Evolutionary conservation across 2,888 invertebrate species (phyloP), one percentile per base, ranked within the genome.

Genomic region (Coremacera marginata): DNA sequence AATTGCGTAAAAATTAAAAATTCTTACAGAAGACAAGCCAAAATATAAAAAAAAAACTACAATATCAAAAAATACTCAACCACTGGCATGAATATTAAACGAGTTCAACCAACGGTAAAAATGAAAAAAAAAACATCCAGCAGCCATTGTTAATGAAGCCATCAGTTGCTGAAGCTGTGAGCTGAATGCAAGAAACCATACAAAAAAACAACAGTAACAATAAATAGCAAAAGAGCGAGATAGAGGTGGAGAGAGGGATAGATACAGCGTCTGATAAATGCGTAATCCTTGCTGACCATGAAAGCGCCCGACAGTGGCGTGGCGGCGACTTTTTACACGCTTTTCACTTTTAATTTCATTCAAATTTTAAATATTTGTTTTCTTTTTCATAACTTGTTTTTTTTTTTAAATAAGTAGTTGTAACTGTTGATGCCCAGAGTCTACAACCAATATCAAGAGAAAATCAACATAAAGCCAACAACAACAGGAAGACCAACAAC

Each of bases 271-370:
- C 52, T 57, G 37, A 14, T 25, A 16, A 34, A 44, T 60, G 71
- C 60, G 19, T 60, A 25, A 60, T 25, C 51, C 31, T 73, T 27
- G 52, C 52, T 65, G 65, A 63, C 73, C 63, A 71, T 49, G 25
- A 37, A 71, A 60, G 60, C 34, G 19, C 19, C 11, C 16, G 9
- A 19, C n/a, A 37, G 14, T 31, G 16, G 34, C 34, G 11, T 52
- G 55, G 22, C 37, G 72, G 72, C 62, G 37, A 62, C 72, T 60
- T 84, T 85, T 86, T 87, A 84, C 84, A 85, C 84, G 85, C 86
- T 86, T 86, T 86, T 87, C 86, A 86, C 86, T 86, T 86, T 86
- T 85, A 84, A 86, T 84, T 86, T 49, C 49, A 22, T 86, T 49
- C 49, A 22, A 62, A 72, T 72, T 60, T 60, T 72, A 70, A 44